Conservation (phyloP, 1,140 invertebrate genomes). For the Luehdorfia chinensis region DNA sequence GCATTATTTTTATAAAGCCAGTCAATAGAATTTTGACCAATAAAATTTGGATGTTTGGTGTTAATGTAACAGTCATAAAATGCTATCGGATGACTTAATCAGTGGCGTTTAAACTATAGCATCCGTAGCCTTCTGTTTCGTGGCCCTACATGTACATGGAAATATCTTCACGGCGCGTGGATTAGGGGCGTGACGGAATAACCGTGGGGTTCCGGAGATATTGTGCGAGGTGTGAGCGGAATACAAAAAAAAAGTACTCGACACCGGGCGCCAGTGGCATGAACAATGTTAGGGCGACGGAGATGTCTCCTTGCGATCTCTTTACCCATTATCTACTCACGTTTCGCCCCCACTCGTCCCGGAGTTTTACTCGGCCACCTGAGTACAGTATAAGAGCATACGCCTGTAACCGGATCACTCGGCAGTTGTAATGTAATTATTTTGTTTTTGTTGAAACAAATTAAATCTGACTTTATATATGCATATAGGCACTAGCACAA, state of each 20-base stretch:
- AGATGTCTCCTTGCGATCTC: constrained; percentile 11
- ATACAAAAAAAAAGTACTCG: constrained; percentile 35
- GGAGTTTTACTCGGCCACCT: constrained; percentile 10
- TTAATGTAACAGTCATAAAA: too few relatives aligned
- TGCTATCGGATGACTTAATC: too few relatives aligned
- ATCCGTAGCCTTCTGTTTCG: too few relatives aligned
- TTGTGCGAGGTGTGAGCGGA: constrained; percentile 40
- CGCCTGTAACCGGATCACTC: not conserved
- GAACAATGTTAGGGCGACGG: not conserved
- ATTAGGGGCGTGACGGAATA: constrained; percentile 37
- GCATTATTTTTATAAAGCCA: too few relatives aligned
- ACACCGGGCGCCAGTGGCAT: not conserved
- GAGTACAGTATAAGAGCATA: constrained; percentile 2
- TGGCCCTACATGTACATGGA: constrained; percentile 34
- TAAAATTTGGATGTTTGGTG: too few relatives aligned
- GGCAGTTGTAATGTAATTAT: not conserved
- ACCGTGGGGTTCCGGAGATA: constrained; percentile 38
- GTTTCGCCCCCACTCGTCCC: not conserved
- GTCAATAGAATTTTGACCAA: too few relatives aligned
- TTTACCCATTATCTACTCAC: constrained; percentile 9
- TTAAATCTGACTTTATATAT: too few relatives aligned
- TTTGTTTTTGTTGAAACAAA: too few relatives aligned
- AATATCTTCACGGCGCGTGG: constrained; percentile 47
- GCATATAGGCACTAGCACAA: too few relatives aligned
- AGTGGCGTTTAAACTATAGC: too few relatives aligned